phyloP scores from a whole-genome alignment of 2,113 vertebrate species.

The Guaruba guarouba region DNA sequence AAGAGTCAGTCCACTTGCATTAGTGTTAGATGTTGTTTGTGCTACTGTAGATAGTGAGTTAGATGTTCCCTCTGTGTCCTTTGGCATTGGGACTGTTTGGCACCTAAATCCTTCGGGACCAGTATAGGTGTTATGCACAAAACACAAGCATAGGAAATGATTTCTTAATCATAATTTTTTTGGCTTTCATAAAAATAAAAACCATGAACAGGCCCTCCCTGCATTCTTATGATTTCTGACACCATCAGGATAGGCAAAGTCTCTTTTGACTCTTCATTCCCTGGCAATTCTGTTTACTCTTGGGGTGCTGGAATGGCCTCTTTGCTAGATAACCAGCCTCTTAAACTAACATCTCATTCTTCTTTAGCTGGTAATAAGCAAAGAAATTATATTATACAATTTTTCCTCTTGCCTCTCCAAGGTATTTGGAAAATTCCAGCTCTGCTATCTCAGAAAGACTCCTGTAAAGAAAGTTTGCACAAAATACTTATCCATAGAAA shows the following conservation, averaged over 20 bases:
- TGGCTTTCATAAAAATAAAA: not conserved
- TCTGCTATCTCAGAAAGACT: not conserved
- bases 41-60: not conserved
- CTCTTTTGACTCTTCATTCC: not conserved
- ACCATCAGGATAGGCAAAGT: not conserved
- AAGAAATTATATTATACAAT: not conserved
- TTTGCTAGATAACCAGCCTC: not conserved
- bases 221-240: not conserved
- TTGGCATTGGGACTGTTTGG: not conserved
- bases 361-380: not conserved
- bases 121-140: fast-evolving
- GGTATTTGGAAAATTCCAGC: not conserved
- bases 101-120: not conserved
- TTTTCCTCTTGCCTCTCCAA: not conserved
- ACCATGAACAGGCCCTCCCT: not conserved
- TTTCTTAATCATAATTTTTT: not conserved
- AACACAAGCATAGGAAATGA: fast-evolving
- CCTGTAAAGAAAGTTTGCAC: not conserved
- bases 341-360: not conserved
- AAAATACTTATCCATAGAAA: not conserved
- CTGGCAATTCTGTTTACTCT: not conserved
- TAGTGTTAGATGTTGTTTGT: not conserved
- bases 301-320: fast-evolving
- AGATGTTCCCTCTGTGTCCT: not conserved
- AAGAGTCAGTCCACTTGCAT: not conserved